A percentile compares a stretch with the other conserved stretches of the same genome.
Evolutionary conservation across 2,113 vertebrate species (phyloP).

Genomic region (Muntiacus muntjak): DNA sequence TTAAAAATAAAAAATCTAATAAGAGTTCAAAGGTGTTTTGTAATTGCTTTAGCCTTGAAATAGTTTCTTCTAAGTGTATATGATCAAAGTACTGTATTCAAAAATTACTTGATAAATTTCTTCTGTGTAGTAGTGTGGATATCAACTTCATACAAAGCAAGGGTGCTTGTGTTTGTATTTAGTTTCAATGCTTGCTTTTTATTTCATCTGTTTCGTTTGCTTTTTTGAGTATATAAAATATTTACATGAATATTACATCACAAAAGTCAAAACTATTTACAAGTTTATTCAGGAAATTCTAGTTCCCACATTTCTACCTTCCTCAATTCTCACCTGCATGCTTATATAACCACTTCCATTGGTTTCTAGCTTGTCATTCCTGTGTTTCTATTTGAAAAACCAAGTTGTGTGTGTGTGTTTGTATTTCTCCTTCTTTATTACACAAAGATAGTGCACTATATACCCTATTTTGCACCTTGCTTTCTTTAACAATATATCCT

Average conservation of each 20-base stretch:
- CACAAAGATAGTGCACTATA: background rate
- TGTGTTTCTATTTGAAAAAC: background rate
- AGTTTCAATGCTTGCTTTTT: background rate
- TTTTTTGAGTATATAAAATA: background rate
- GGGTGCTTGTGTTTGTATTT: background rate
- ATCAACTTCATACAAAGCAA: background rate
- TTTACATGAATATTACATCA: background rate
- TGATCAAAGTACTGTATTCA: background rate
- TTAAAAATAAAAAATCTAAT: background rate
- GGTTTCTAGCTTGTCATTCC: background rate
- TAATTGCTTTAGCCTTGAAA: background rate
- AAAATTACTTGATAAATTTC: background rate
- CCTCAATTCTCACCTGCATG: background rate
- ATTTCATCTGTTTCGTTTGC: background rate
- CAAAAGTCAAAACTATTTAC: background rate
- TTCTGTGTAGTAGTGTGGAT: background rate
- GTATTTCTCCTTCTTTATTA: background rate
- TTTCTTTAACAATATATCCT: background rate
- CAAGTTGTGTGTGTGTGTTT: background rate
- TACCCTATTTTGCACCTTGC: background rate
- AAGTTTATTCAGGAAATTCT: background rate
- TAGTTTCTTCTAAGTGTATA: background rate
- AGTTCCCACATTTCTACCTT: background rate
- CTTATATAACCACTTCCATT: background rate
- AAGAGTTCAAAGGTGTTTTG: background rate